These are phyloP conservation scores for Sorex maritimensis DNA, from an alignment of 2,797 vertebrate species.

Conservation along the genomic window DNA sequence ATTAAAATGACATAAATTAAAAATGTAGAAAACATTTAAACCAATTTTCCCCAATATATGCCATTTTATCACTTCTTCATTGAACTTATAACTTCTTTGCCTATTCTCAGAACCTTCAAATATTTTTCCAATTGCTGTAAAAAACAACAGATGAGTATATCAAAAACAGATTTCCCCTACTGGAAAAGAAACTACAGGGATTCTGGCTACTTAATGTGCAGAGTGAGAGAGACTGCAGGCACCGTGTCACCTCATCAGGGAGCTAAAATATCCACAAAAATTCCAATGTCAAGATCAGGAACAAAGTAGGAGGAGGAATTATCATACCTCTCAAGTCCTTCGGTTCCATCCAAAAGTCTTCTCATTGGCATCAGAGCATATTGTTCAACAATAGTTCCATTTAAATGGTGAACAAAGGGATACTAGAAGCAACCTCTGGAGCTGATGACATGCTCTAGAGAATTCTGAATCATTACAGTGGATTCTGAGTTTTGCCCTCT, in stretches of 20 bases:
- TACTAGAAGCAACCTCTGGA: constrained; percentile 51
- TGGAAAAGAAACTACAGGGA: neutral
- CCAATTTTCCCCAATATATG: neutral
- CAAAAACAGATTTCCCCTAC: neutral
- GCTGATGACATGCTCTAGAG: constrained; percentile 48
- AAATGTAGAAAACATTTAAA: neutral
- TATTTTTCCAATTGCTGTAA: neutral
- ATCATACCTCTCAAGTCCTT: neutral
- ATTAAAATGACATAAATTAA: no score
- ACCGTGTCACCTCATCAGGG: neutral
- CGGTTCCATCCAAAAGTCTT: neutral
- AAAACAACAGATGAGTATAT: neutral
- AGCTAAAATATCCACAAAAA: neutral
- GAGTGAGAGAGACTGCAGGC: neutral
- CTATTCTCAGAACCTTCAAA: neutral
- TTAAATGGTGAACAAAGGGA: constrained; percentile 13
- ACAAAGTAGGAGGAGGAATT: neutral
- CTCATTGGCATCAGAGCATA: neutral
- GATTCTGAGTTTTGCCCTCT: neutral
- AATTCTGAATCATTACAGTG: constrained; percentile 59
- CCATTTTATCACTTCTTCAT: neutral
- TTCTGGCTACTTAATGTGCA: neutral
- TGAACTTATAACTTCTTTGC: neutral
- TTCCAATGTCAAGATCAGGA: neutral
- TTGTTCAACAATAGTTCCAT: neutral